These are phyloP conservation scores for Xiphophorus birchmanni DNA, from an alignment of 2,797 vertebrate species.

Conservation along the genomic window DNA sequence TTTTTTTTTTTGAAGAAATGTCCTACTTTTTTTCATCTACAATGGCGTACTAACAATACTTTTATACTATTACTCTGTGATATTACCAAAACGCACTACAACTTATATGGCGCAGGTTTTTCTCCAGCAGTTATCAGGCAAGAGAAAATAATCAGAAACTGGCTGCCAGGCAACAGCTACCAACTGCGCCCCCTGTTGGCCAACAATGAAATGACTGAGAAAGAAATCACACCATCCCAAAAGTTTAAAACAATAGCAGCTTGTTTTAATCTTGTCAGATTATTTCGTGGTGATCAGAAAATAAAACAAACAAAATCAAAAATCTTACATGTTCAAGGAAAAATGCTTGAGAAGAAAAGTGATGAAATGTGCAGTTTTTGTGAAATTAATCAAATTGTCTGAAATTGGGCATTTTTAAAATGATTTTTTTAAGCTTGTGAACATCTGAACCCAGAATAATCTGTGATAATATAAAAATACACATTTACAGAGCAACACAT, in stretches of 20 bases:
- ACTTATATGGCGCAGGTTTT: no score
- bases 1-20: no score
- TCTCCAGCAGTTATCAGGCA: no score
- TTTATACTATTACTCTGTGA: no score
- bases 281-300: neutral
- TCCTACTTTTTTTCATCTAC: no score
- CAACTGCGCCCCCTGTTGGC: neutral
- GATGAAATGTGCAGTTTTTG: neutral
- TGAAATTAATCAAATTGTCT: neutral
- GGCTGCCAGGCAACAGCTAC: neutral
- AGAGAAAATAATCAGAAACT: neutral
- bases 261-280: constrained; percentile 4
- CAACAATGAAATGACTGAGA: neutral
- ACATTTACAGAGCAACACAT: constrained; percentile 50
- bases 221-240: neutral
- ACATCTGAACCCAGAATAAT: neutral
- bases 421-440: neutral
- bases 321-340: neutral
- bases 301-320: neutral
- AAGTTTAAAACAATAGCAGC: neutral
- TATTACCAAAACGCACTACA: no score
- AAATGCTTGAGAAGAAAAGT: neutral
- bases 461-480: constrained; percentile 29
- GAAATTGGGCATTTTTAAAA: neutral
- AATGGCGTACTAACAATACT: no score